Evolutionary conservation across 2,888 invertebrate genomes (phyloP).

Genomic region (Trissolcus japonicus): DNA sequence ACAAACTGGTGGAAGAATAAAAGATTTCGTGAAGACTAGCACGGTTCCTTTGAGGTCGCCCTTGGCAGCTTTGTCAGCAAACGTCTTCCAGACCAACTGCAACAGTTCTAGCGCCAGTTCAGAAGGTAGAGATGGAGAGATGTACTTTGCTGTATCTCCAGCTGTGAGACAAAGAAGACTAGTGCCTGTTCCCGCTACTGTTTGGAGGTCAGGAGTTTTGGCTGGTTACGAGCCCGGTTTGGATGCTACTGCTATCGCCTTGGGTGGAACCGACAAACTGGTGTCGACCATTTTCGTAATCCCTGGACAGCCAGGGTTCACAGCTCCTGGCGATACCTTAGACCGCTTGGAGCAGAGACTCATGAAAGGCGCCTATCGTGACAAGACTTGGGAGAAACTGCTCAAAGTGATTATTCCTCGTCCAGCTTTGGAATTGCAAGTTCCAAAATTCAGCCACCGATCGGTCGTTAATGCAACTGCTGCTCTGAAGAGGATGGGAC

Average conservation of each 20-base stretch:
- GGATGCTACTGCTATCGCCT: conserved; percentile 89
- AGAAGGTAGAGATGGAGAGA: conserved; percentile 88
- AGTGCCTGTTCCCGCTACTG: conserved; percentile 89
- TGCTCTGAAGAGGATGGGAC: conserved; percentile 87
- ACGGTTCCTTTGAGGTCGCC: conserved; percentile 85
- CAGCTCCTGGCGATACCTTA: conserved; percentile 87
- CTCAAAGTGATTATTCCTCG: conserved; percentile 85
- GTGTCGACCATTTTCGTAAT: conserved; percentile 89
- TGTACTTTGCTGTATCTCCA: conserved; percentile 90
- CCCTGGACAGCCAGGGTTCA: conserved; percentile 90
- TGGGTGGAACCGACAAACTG: conserved; percentile 84
- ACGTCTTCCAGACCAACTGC: conserved; percentile 91
- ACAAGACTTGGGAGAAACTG: conserved; percentile 85
- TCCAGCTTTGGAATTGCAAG: conserved; percentile 87
- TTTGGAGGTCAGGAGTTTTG: conserved; percentile 85
- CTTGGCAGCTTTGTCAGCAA: conserved; percentile 87
- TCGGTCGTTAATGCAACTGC: conserved; percentile 89
- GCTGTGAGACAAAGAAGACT: conserved; percentile 87
- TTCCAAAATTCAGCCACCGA: conserved; percentile 89
- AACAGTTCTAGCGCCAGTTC: conserved; percentile 85
- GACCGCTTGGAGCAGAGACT: conserved; percentile 85
- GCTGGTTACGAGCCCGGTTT: conserved; percentile 91
- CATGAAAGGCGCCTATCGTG: conserved; percentile 80
- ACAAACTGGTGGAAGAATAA: conserved; percentile 85
- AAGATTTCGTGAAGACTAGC: conserved; percentile 86